phyloP scores from a whole-genome alignment of 2,888 invertebrate genomes.

The Spilosoma lubricipeda region DNA sequence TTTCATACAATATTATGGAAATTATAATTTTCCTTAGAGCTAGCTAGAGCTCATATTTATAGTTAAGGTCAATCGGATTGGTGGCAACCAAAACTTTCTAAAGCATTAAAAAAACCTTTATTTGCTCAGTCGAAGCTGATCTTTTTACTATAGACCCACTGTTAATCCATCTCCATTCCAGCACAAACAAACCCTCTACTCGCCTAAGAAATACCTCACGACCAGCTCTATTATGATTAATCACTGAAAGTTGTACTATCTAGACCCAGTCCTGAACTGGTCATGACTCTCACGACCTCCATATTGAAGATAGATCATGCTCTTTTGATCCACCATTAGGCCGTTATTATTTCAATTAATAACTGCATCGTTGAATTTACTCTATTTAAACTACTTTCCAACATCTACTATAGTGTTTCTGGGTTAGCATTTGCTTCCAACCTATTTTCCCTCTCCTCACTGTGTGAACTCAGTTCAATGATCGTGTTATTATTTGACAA shows the following conservation, averaged over 20 bases:
- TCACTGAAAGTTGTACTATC: too few species aligned
- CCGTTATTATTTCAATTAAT: not conserved
- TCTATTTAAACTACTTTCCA: not conserved
- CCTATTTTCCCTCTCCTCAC: not conserved
- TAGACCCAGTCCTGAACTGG: too few species aligned
- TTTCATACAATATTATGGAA: not conserved
- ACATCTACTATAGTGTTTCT: not conserved
- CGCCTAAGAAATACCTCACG: too few species aligned
- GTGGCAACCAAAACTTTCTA: not conserved
- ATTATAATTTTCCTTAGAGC: too few species aligned
- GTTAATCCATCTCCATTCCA: not conserved
- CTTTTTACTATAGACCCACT: not conserved
- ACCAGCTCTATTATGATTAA: too few species aligned
- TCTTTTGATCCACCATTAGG: too few species aligned
- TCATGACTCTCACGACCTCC: too few species aligned
- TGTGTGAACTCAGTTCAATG: not conserved
- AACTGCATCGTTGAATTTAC: not conserved
- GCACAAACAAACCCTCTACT: not conserved
- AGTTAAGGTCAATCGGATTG: not conserved
- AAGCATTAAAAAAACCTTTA: not conserved
- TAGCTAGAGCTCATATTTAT: too few species aligned
- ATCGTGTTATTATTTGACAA: not conserved
- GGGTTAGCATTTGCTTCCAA: not conserved
- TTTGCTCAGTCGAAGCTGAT: not conserved
- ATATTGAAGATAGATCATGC: too few species aligned